A percentile compares a stretch with the other conserved stretches of the same genome.
Conservation (phyloP, 1,140 invertebrate genomes). For the Papilio polyxenes region DNA sequence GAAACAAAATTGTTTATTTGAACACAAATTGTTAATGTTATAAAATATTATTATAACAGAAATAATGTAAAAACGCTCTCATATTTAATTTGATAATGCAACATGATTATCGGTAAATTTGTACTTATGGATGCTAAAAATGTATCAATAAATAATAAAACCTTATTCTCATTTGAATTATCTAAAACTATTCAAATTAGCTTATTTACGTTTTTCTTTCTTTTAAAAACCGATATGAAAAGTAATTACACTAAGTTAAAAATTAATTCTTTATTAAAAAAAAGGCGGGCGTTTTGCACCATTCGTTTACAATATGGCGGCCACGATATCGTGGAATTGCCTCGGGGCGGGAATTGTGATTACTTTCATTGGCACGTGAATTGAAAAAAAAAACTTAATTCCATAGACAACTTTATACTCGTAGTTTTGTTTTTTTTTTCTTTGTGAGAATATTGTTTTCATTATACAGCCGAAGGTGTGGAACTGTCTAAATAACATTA, state of each 20-base stretch:
- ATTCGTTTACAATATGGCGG: slow-evolving; percentile 19
- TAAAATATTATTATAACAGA: too few relatives aligned
- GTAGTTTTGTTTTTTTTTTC: background rate
- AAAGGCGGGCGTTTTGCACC: background rate
- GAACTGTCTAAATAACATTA: background rate
- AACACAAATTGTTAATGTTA: too few relatives aligned
- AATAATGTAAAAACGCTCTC: too few relatives aligned
- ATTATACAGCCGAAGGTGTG: background rate
- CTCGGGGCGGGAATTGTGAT: slow-evolving; percentile 17
- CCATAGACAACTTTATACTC: background rate
- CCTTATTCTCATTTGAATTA: background rate
- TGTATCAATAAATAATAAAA: background rate
- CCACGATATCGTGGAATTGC: background rate
- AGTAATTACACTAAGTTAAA: background rate
- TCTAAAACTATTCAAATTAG: background rate
- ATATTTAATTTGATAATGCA: too few relatives aligned
- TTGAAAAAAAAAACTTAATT: background rate
- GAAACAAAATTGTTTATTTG: too few relatives aligned
- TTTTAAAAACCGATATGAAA: background rate
- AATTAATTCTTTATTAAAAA: slow-evolving; percentile 17
- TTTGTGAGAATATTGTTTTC: background rate
- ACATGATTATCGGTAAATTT: too few relatives aligned
- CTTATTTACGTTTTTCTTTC: background rate
- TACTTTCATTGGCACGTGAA: slow-evolving; percentile 17
- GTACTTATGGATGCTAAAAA: too few relatives aligned